Evolutionary conservation across 1,140 invertebrate genomes (phyloP).

Genomic region (Zelostemma sp.): DNA sequence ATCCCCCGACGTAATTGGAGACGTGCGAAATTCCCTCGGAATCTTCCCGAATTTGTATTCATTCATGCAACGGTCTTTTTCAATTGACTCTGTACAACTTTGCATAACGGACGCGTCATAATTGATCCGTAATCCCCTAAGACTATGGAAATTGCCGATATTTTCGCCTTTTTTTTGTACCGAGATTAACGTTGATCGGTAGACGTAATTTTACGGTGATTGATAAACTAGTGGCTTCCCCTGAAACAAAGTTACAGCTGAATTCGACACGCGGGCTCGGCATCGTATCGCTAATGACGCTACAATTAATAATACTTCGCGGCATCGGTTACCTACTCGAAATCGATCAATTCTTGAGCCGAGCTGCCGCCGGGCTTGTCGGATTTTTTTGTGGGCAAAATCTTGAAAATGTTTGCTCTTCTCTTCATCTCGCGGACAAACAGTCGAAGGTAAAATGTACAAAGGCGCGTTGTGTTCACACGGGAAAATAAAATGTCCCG

Average conservation of each 20-base stretch:
- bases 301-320: neutral
- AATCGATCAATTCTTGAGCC: no score
- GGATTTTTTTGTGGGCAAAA: neutral
- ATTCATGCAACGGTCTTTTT: no score
- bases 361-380: neutral
- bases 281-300: neutral
- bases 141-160: no score
- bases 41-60: conserved; percentile 21
- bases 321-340: neutral
- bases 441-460: no score
- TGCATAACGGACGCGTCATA: no score
- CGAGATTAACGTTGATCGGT: neutral
- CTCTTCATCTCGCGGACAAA: no score
- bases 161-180: no score
- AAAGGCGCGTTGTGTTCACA: conserved; percentile 4
- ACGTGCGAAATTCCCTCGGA: conserved; percentile 19
- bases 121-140: no score
- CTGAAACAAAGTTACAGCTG: neutral
- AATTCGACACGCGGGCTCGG: neutral
- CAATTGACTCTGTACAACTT: no score
- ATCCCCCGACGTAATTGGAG: conserved; percentile 29
- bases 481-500: conserved; percentile 1
- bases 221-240: neutral
- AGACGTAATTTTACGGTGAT: conserved; percentile 1
- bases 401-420: no score